These are phyloP conservation scores for Chromis chromis DNA, from an alignment of 2,797 vertebrate genomes.

Conservation along the genomic window DNA sequence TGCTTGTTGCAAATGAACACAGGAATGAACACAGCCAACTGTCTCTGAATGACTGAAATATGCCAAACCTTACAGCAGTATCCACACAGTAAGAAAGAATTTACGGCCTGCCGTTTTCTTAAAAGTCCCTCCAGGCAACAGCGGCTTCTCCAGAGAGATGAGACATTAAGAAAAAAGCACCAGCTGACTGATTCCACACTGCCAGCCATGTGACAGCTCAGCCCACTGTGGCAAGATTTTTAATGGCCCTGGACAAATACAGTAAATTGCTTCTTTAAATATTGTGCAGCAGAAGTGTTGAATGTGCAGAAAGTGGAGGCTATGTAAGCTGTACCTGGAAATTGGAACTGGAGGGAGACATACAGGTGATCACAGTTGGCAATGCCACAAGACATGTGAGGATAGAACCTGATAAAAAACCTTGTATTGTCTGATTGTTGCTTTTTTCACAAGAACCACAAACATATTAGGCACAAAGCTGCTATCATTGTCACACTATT, in stretches of 20 bases:
- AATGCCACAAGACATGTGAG: neutral
- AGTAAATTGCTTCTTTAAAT: conserved; percentile 52
- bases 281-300: conserved; percentile 39
- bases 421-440: neutral
- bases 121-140: conserved; percentile 16
- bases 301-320: conserved; percentile 37
- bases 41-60: conserved; percentile 4
- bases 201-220: conserved; percentile 25
- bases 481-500: neutral
- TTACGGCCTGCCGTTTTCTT: neutral
- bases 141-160: conserved; percentile 35
- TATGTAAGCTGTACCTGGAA: neutral
- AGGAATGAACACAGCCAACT: neutral
- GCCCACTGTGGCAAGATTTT: conserved; percentile 13
- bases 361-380: neutral
- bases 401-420: neutral
- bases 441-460: no score
- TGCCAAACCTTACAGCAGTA: conserved; percentile 5
- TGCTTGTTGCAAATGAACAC: neutral
- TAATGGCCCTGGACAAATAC: conserved; percentile 54
- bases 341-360: neutral
- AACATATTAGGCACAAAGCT: neutral
- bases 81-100: neutral
- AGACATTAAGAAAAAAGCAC: conserved; percentile 26
- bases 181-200: conserved; percentile 45